Conservation (phyloP, 2,888 invertebrate species). For the Imbricaverruca yamaguchii region DNA sequence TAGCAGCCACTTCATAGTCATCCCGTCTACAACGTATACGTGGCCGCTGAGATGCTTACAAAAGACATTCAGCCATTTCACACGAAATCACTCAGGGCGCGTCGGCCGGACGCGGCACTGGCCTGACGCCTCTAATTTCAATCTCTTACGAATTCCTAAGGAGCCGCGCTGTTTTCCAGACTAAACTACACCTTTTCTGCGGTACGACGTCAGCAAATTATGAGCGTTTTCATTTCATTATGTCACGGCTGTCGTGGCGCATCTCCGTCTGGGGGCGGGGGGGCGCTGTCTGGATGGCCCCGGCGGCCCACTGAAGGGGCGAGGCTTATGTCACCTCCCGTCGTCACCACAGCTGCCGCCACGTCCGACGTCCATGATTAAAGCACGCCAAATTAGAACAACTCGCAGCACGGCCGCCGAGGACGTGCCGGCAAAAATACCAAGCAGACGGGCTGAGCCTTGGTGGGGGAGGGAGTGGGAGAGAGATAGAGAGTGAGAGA, state of each 20-base stretch:
- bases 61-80: too few species aligned
- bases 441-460: neutral
- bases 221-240: conserved; percentile 8
- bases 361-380: neutral
- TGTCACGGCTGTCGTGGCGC: neutral
- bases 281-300: neutral
- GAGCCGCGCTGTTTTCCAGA: neutral
- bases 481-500: too few species aligned
- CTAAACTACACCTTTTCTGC: neutral
- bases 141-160: neutral
- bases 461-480: too few species aligned
- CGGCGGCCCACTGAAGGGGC: neutral
- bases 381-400: conserved; percentile 8
- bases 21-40: too few species aligned
- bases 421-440: neutral
- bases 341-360: neutral
- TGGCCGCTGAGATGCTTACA: too few species aligned
- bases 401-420: neutral
- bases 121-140: neutral
- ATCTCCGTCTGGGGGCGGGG: neutral
- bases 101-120: too few species aligned
- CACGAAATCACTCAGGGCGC: too few species aligned
- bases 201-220: neutral
- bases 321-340: neutral
- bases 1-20: too few species aligned